Conservation (phyloP, 2,888 invertebrate species). For the Zygothrica quintamaculata region DNA sequence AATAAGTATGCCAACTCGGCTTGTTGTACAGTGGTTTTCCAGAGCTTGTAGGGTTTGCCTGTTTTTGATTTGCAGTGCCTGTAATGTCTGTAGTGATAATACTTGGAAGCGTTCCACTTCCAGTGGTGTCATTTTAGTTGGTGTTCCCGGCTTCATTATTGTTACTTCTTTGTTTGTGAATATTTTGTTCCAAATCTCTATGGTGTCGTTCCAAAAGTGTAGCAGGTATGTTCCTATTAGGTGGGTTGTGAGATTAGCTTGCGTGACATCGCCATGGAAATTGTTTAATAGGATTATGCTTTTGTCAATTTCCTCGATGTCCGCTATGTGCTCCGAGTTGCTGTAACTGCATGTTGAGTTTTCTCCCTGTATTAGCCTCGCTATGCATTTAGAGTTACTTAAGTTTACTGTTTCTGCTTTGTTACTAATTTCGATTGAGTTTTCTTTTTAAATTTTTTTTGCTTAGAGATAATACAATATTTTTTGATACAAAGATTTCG, state of each 20-base stretch:
- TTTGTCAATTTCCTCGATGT: conserved; percentile 1
- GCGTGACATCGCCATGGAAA: conserved; percentile 4
- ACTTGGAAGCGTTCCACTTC: conserved; percentile 5
- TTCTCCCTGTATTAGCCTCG: conserved; percentile 13
- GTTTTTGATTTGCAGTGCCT: conserved; percentile 5
- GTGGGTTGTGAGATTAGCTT: not conserved
- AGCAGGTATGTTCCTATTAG: conserved; percentile 11
- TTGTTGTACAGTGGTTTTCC: not conserved
- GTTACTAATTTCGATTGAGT: too few relatives aligned
- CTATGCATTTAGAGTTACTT: too few relatives aligned
- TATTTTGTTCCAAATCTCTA: conserved; percentile 2
- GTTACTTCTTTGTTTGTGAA: conserved; percentile 12
- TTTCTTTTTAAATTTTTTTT: too few relatives aligned
- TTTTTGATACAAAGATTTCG: too few relatives aligned
- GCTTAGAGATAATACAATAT: too few relatives aligned
- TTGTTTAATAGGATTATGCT: conserved; percentile 7
- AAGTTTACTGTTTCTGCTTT: too few relatives aligned
- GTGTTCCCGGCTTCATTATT: conserved; percentile 1
- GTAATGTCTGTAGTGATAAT: conserved; percentile 3
- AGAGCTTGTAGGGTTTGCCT: not conserved
- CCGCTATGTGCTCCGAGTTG: conserved; percentile 4
- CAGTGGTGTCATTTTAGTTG: conserved; percentile 11
- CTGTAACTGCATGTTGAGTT: conserved; percentile 2
- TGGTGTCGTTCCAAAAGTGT: conserved; percentile 15
- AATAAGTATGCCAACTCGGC: not conserved